phyloP scores from a whole-genome alignment of 2,113 vertebrate species.

The Labrus mixtus region DNA sequence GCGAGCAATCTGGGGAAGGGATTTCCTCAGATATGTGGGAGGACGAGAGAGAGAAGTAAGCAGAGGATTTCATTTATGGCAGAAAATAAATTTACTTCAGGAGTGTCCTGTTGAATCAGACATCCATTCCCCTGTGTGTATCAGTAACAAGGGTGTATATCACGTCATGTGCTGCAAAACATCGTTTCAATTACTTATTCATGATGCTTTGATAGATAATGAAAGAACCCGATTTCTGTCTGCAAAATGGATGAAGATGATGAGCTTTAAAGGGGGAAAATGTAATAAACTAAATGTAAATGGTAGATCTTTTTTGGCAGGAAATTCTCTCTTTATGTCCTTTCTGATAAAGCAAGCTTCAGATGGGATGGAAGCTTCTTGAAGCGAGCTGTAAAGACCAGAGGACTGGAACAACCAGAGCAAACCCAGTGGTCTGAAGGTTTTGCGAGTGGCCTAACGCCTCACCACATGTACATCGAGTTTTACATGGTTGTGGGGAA shows the following conservation, averaged over 20 bases:
- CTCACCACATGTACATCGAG: constrained; percentile 66
- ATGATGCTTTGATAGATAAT: constrained; percentile 3
- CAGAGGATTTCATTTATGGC: constrained; percentile 21
- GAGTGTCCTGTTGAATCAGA: constrained; percentile 7
- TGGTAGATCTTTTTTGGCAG: too few species aligned
- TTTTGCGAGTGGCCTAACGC: constrained; percentile 42
- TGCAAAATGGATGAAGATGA: background rate
- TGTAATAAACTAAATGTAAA: too few species aligned
- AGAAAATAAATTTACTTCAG: constrained; percentile 19
- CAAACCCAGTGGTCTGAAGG: constrained; percentile 27
- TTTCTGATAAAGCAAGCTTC: background rate
- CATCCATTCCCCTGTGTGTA: background rate
- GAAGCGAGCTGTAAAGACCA: constrained; percentile 3
- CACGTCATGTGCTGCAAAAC: background rate
- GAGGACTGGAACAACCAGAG: constrained; percentile 25
- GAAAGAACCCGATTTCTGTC: constrained; percentile 7
- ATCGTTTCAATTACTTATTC: background rate
- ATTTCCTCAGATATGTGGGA: constrained; percentile 56
- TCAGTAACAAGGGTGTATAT: background rate
- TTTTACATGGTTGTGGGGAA: constrained; percentile 75
- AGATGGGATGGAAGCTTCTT: constrained; percentile 6
- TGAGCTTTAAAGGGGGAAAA: background rate
- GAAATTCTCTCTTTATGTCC: too few species aligned
- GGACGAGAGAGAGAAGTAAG: constrained; percentile 15
- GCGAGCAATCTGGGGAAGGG: constrained; percentile 42